phyloP scores from a whole-genome alignment of 1,140 invertebrate genomes.

The Notospermus geniculatus region DNA sequence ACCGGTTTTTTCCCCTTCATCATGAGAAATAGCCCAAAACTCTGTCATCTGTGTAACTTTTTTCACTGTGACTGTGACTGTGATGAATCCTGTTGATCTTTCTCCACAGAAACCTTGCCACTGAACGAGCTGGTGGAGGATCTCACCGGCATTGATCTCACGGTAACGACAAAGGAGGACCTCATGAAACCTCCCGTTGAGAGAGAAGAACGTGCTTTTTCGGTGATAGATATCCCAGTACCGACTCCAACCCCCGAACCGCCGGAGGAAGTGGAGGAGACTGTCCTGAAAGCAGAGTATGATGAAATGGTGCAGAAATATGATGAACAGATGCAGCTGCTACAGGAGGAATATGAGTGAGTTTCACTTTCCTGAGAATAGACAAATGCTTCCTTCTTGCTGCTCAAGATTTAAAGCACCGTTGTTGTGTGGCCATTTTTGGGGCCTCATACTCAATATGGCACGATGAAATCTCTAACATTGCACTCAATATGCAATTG shows the following conservation, averaged over 20 bases:
- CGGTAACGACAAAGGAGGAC: slow-evolving; percentile 41
- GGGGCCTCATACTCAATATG: too few species aligned
- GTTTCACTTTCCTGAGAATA: slow-evolving; percentile 16
- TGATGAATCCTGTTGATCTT: background rate
- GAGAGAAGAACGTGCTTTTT: slow-evolving; percentile 33
- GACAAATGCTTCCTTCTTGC: too few species aligned
- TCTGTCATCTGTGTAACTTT: too few species aligned
- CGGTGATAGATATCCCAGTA: slow-evolving; percentile 36
- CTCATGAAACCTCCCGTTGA: slow-evolving; percentile 33
- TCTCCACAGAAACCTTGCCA: slow-evolving; percentile 37
- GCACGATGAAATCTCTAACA: too few species aligned
- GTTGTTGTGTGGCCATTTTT: too few species aligned
- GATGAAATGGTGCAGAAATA: slow-evolving; percentile 33
- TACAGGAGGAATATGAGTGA: slow-evolving; percentile 46
- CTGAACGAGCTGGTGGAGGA: slow-evolving; percentile 46
- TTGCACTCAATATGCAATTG: too few species aligned
- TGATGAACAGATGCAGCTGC: slow-evolving; percentile 32
- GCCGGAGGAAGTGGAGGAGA: slow-evolving; percentile 34
- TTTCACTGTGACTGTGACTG: too few species aligned
- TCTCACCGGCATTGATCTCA: slow-evolving; percentile 48
- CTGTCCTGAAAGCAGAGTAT: slow-evolving; percentile 32
- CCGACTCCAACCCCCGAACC: slow-evolving; percentile 16
- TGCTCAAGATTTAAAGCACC: too few species aligned
- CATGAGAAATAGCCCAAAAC: too few species aligned
- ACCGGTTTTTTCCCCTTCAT: too few species aligned